Conservation (phyloP, 2,888 invertebrate species). For the Amphipyra tragopoginis region DNA sequence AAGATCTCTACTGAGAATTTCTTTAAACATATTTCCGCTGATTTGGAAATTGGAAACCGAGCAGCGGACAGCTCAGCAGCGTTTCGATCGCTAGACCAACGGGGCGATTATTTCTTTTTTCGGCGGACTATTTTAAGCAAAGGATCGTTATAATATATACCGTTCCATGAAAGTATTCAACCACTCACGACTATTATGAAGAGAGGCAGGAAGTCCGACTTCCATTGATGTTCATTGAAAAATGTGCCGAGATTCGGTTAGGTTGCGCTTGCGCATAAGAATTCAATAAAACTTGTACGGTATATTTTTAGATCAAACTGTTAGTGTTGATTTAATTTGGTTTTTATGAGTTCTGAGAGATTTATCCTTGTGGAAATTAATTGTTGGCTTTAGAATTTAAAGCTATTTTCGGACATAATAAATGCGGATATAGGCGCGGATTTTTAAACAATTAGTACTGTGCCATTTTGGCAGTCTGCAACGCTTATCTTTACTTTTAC, state of each 20-base stretch:
- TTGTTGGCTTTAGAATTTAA: conserved; percentile 27
- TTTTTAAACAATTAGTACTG: conserved; percentile 25
- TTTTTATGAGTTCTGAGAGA: conserved; percentile 46
- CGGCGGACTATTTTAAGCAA: conserved; percentile 39
- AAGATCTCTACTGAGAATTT: too few species aligned
- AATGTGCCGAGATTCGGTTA: conserved; percentile 36
- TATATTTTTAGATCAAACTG: conserved; percentile 57
- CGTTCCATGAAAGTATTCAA: conserved; percentile 39
- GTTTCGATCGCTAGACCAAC: conserved; percentile 30
- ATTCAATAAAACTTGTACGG: conserved; percentile 48
- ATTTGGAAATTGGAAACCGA: not conserved
- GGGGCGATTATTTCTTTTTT: conserved; percentile 39
- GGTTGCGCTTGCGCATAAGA: conserved; percentile 36
- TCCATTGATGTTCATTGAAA: conserved; percentile 55
- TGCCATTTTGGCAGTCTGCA: not conserved
- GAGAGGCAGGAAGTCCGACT: conserved; percentile 52
- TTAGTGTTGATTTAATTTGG: conserved; percentile 42
- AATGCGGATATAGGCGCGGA: conserved; percentile 6
- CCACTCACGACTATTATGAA: conserved; percentile 50
- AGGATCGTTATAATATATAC: conserved; percentile 13
- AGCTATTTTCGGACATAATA: conserved; percentile 20
- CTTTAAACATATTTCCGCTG: too few species aligned
- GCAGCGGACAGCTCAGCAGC: not conserved
- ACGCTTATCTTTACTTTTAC: not conserved
- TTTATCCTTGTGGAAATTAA: conserved; percentile 40